A percentile compares a stretch with the other conserved stretches of the same genome.
Conservation (phyloP, 1,140 invertebrate genomes). For the Rhopalosiphum padi region DNA sequence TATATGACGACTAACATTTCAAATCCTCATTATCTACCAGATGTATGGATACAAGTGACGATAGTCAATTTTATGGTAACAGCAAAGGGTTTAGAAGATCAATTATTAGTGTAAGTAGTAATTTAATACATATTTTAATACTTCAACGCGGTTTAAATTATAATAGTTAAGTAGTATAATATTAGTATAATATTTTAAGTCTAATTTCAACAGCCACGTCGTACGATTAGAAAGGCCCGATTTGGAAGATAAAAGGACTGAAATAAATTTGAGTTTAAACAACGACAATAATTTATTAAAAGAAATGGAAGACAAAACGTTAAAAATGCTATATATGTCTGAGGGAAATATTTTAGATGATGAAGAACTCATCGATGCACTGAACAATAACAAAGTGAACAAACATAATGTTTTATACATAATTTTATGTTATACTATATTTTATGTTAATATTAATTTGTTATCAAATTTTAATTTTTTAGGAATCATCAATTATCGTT, state of each 20-base stretch:
- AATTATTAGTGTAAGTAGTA: conserved; percentile 69
- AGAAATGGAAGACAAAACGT: conserved; percentile 85
- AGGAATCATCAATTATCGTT: conserved; percentile 42
- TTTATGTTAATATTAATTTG: not conserved
- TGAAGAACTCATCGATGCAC: conserved; percentile 85
- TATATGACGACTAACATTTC: conserved; percentile 90
- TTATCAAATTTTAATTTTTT: conserved; percentile 59
- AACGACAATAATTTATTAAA: conserved; percentile 83
- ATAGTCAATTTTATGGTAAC: conserved; percentile 96
- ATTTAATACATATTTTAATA: not conserved
- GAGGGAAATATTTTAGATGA: conserved; percentile 85
- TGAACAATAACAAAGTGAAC: conserved; percentile 91
- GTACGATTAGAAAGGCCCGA: conserved; percentile 86
- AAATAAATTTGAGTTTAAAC: conserved; percentile 84
- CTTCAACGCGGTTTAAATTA: not conserved
- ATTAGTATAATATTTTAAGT: not conserved
- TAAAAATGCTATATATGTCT: conserved; percentile 78
- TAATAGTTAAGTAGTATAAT: not conserved
- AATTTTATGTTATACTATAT: no score
- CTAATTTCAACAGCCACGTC: conserved; percentile 71
- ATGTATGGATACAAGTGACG: conserved; percentile 76
- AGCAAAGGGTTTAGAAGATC: conserved; percentile 88
- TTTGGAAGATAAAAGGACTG: conserved; percentile 79
- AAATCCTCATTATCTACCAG: conserved; percentile 91
- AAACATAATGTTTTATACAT: not conserved